phyloP scores from a whole-genome alignment of 2,888 invertebrate species.

The Nematopogon swammerdamellus region DNA sequence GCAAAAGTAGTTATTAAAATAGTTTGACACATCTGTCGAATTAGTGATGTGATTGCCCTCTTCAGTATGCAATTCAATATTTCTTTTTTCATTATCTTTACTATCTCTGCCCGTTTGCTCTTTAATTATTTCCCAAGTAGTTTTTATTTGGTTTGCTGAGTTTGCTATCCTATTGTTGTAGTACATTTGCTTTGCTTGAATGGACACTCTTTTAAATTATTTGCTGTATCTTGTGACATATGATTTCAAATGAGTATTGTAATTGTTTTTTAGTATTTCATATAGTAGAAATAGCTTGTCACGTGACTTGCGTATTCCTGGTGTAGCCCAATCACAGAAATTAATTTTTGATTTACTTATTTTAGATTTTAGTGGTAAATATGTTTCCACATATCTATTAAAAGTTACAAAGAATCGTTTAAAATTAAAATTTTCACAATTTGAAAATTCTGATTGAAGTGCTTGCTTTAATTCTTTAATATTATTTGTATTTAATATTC shows the following conservation, averaged over 20 bases:
- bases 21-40: background rate
- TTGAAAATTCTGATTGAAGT: background rate
- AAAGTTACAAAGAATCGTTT: background rate
- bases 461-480: background rate
- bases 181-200: background rate
- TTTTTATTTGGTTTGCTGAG: background rate
- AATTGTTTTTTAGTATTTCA: background rate
- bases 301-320: background rate
- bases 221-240: background rate
- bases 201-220: background rate
- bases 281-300: background rate
- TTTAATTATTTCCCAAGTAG: background rate
- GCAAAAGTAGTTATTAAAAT: background rate
- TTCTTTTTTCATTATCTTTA: background rate
- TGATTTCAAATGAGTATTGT: background rate
- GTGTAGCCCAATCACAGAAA: background rate
- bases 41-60: background rate
- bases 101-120: background rate
- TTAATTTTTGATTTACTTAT: background rate
- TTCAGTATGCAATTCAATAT: background rate
- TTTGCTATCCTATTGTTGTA: background rate
- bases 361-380: background rate
- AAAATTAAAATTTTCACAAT: background rate
- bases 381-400: background rate
- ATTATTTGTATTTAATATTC: background rate